Evolutionary conservation across 2,888 invertebrate genomes (phyloP).

Genomic region (Lutraria lutraria): DNA sequence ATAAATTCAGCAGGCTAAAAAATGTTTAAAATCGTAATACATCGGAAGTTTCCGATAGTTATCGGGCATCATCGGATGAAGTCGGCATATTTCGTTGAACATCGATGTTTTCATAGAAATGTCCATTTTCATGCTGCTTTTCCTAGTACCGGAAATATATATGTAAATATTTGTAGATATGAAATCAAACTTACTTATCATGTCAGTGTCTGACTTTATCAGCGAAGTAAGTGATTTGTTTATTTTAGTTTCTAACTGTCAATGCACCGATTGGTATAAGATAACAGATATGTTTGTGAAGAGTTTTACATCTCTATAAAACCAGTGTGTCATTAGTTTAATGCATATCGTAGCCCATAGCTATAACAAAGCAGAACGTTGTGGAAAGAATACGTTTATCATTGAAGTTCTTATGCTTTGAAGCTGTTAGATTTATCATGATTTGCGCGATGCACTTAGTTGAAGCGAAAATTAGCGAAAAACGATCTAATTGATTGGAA

Average conservation of each 20-base stretch:
- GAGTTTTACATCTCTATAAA: background rate
- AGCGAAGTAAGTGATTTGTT: background rate
- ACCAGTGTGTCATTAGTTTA: background rate
- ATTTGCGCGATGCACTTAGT: too few species aligned
- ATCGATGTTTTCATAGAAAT: background rate
- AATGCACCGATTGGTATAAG: background rate
- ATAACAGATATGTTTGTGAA: background rate
- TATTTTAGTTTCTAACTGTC: constrained; percentile 10
- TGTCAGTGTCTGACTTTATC: constrained; percentile 9
- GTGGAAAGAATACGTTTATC: background rate
- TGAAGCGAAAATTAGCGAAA: too few species aligned
- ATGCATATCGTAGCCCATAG: background rate
- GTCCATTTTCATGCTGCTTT: background rate
- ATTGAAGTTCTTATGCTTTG: background rate
- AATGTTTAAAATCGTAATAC: background rate
- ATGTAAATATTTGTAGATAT: background rate
- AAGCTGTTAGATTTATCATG: background rate
- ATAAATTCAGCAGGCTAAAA: background rate
- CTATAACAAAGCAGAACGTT: background rate
- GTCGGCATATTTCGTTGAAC: background rate
- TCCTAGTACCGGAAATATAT: background rate
- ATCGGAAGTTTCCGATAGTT: background rate
- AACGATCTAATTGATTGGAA: too few species aligned
- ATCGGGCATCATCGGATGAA: background rate
- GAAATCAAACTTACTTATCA: background rate